Percentiles rank a stretch among this genome's conserved stretches.
phyloP scores from a whole-genome alignment of 2,888 invertebrate species.

The Malachius bipustulatus region DNA sequence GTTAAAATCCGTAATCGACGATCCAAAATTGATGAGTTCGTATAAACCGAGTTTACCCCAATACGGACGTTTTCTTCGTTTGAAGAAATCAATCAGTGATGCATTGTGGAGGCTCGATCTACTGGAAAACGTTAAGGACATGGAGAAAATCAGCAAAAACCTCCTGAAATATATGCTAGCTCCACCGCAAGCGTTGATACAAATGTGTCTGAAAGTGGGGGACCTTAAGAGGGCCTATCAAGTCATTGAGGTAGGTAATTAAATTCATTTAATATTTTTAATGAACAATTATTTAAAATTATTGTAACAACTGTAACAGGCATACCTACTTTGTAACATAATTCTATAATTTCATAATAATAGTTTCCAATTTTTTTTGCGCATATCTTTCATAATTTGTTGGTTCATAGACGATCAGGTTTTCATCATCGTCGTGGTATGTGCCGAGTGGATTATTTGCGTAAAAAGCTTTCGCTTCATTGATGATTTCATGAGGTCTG shows the following conservation, averaged over 20 bases:
- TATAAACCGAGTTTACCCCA: too few species aligned
- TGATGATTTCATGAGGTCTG: conserved; percentile 43
- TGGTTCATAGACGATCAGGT: conserved; percentile 40
- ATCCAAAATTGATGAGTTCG: too few species aligned
- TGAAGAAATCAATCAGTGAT: conserved; percentile 47
- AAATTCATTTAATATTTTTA: too few species aligned
- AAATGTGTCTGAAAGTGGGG: conserved; percentile 60
- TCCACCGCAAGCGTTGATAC: conserved; percentile 61
- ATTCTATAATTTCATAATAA: conserved; percentile 44
- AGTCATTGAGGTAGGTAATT: conserved; percentile 71
- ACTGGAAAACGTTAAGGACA: conserved; percentile 45
- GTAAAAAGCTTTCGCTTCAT: conserved; percentile 43
- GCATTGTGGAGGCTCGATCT: conserved; percentile 63
- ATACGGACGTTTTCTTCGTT: conserved; percentile 27
- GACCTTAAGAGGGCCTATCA: conserved; percentile 64
- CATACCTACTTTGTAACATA: too few species aligned
- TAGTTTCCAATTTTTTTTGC: conserved; percentile 44
- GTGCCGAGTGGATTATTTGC: conserved; percentile 46
- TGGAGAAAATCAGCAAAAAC: conserved; percentile 37
- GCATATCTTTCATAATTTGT: conserved; percentile 44
- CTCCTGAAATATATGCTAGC: conserved; percentile 61
- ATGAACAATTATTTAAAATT: too few species aligned
- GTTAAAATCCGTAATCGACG: too few species aligned
- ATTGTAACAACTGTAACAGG: too few species aligned
- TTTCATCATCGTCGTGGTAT: conserved; percentile 31